Evolutionary conservation across 1,140 invertebrate species (phyloP), one percentile per base, ranked within the genome.

Genomic region (Aphelinus atriplicis): DNA sequence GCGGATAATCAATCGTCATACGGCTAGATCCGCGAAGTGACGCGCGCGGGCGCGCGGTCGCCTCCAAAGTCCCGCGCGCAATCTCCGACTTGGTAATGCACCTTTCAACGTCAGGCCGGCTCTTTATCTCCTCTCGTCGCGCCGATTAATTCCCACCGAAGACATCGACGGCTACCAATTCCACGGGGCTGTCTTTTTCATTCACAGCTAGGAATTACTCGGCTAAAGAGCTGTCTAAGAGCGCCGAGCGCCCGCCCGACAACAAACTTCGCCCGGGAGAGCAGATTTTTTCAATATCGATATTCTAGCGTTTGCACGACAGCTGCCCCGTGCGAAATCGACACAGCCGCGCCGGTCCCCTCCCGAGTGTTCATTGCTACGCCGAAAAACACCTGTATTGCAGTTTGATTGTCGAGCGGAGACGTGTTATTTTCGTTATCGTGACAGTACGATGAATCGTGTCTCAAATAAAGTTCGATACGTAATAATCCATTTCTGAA

Each of bases 71-170:
- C 26, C 26, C 26, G 26, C 26, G 26, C 26, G 26, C 64, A 74
- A 74, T 74, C 73, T 74, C 73, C 73, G 50, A 53, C 46, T 46
- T 70, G 9, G 67, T 75, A 75, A 75, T 75, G 61, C 61, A 75
- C 73, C 73, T 71, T 75, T 75, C 73, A 75, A 75, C 62, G 67
- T 71, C 73, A 75, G 73, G 51, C 60, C 6, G 43, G 53, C 53
- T 70, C 73, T 75, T 71, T 71, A 75, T 75, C 67, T 75, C 70
- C 55, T 26, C 47, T 57, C 53, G 58, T 74, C 66, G 73, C 55
- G 67, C 55, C 53, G 73, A 75, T 75, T 75, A 75, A 75, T 75
- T 75, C 60, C 26, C 66, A 9, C 47, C 58, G 53, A 75, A 70
- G 67, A 71, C 56, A 71, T 69, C 67, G 53, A 58, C 53, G 51